phyloP scores from a whole-genome alignment of 2,113 vertebrate genomes.

The Baryphthengus martii region DNA sequence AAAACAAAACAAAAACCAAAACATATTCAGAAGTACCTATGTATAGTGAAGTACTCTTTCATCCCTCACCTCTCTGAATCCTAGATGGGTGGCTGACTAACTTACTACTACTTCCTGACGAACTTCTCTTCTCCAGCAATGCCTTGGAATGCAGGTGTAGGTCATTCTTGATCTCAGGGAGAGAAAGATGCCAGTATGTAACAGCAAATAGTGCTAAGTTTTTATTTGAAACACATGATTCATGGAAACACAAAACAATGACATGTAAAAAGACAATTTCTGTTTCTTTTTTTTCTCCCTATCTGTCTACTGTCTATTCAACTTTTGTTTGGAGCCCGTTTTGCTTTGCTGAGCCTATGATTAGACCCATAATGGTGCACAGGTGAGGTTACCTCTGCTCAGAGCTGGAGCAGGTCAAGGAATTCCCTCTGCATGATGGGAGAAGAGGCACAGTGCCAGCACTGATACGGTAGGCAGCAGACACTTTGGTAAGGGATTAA shows the following conservation, averaged over 20 bases:
- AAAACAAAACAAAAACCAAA: background rate
- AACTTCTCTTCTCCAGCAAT: background rate
- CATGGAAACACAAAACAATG: background rate
- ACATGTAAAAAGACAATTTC: background rate
- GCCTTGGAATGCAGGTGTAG: background rate
- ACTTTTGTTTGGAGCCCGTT: background rate
- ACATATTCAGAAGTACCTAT: background rate
- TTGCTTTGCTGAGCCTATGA: background rate
- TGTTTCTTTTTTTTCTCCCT: background rate
- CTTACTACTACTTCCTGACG: background rate
- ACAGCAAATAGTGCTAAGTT: background rate
- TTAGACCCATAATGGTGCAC: background rate
- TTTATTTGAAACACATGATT: background rate
- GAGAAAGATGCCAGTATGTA: background rate
- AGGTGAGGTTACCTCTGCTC: background rate
- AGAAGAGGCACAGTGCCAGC: background rate
- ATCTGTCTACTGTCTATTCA: background rate
- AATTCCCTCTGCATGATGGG: background rate
- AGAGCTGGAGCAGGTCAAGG: background rate
- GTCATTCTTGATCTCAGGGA: background rate
- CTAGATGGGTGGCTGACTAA: background rate
- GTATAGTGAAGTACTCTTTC: background rate
- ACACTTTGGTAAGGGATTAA: background rate
- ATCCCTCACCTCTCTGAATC: background rate
- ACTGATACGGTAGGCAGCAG: background rate